phyloP scores from a whole-genome alignment of 1,140 invertebrate species.

The Procambarus virginalis region DNA sequence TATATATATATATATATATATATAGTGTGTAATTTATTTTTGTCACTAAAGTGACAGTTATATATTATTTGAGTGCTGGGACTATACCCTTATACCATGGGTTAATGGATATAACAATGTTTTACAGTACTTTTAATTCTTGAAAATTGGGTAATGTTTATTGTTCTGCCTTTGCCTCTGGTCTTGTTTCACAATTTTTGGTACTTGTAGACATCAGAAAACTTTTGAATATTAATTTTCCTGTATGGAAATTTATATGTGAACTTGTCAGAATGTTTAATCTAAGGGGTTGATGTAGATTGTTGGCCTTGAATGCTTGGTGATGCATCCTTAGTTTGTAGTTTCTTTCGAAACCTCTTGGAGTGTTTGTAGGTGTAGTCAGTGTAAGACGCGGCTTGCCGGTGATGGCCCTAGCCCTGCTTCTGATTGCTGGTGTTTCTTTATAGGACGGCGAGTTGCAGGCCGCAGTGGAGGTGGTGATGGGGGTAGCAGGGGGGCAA shows the following conservation, averaged over 20 bases:
- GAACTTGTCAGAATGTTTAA: background rate
- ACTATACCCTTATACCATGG: background rate
- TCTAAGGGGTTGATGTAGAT: conserved; percentile 10
- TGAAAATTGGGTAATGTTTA: background rate
- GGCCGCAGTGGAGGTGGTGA: conserved; percentile 63
- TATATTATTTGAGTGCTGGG: no score
- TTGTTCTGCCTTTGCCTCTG: background rate
- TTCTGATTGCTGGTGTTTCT: conserved; percentile 65
- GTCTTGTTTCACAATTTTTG: background rate
- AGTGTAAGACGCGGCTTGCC: conserved; percentile 32
- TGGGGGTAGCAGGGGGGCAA: conserved; percentile 52
- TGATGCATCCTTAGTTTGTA: conserved; percentile 18
- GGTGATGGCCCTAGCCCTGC: conserved; percentile 10
- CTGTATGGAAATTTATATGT: background rate
- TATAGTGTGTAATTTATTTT: no score
- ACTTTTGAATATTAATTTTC: background rate
- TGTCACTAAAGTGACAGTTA: no score
- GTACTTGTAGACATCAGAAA: background rate
- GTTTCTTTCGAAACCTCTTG: conserved; percentile 11
- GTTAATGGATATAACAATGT: background rate
- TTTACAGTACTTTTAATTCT: background rate
- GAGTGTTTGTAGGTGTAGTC: conserved; percentile 31
- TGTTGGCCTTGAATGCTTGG: background rate
- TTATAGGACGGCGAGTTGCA: conserved; percentile 63
- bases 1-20: no score